Base-by-base conservation (phyloP, 2,888 invertebrate species). In the Bembecia ichneumoniformis region DNA sequence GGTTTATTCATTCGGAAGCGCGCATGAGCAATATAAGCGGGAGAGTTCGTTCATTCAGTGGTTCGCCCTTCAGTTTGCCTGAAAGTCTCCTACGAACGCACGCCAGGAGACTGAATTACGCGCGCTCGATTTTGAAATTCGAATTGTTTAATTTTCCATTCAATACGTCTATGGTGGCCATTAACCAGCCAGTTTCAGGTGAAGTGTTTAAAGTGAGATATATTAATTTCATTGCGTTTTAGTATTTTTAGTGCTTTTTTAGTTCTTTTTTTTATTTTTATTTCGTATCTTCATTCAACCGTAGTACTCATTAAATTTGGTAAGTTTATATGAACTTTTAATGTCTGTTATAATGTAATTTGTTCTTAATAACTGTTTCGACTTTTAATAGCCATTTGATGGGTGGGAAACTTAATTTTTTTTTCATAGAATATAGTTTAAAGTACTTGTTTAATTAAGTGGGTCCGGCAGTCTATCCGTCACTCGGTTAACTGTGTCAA, bases 1-100 rank as follows among this genome's bases (percentile, higher is more conserved):
- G 57, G 60, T 35, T 34, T 58, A 63, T 71, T 66, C 60, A 59
- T 61, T 68, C 56, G 64, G 64, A 59, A 51, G 59, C 60, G 78
- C 79, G 79, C 84, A 83, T 82, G 82, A 75, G 57, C 63, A 55
- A 77, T 82, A 83, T 82, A 82, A 75, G 56, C 63, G 55, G 58
- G 56, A 58, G 59, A 55, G 58, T 53, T 49, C 63, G 59, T 68
- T 66, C 79, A 79, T 79, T 80, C 74, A 80, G 66, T 59, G 66
- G 64, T 66, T 63, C 76, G 63, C 71, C 69, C 76, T 79, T 71
- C 82, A 84, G 83, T 83, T 67, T 68, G 68, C 55, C 75, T 77
- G 74, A 71, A 80, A 76, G 68, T 68, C 64, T 66, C 68, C 58
- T 67, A 64, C 57, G 75, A 64, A 63, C 75, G 77, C 77, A 72